Evolutionary conservation across 2,797 vertebrate species (phyloP).

Genomic region (Hydrocynus forskahlii): DNA sequence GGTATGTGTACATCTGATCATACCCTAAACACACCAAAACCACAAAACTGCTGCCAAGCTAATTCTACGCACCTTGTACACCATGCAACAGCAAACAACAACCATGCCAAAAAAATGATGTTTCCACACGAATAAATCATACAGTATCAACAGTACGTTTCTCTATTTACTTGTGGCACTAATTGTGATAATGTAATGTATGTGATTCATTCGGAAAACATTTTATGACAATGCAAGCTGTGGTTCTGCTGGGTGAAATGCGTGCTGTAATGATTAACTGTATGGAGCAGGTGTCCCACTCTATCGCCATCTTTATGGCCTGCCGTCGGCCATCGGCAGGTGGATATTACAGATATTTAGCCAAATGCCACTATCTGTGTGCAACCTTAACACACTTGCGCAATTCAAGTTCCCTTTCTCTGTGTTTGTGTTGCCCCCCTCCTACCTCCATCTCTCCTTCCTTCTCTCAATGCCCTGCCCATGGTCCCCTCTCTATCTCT

Average conservation of each 20-base stretch:
- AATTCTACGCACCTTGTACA: not conserved
- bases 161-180: not conserved
- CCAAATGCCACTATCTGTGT: slow-evolving; percentile 48
- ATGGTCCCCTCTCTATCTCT: not conserved
- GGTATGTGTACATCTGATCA: slow-evolving; percentile 76
- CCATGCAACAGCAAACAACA: not conserved
- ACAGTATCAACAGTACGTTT: not conserved
- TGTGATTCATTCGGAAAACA: not conserved
- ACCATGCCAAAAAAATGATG: not conserved
- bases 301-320: slow-evolving; percentile 52
- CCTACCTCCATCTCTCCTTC: slow-evolving; percentile 46
- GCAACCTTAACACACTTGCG: slow-evolving; percentile 43
- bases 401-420: slow-evolving; percentile 65
- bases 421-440: slow-evolving; percentile 54
- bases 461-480: not conserved
- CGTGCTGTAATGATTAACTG: slow-evolving; percentile 59
- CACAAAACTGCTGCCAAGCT: not conserved
- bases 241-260: slow-evolving; percentile 19
- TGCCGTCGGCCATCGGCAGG: slow-evolving; percentile 46
- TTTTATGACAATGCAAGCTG: not conserved
- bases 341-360: slow-evolving; percentile 52
- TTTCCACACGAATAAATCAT: not conserved
- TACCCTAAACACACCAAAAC: slow-evolving; percentile 22
- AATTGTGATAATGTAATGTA: not conserved
- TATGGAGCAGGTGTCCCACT: slow-evolving; percentile 49